These are phyloP conservation scores for Addax nasomaculatus DNA, from an alignment of 2,113 vertebrate genomes.

Conservation along the genomic window DNA sequence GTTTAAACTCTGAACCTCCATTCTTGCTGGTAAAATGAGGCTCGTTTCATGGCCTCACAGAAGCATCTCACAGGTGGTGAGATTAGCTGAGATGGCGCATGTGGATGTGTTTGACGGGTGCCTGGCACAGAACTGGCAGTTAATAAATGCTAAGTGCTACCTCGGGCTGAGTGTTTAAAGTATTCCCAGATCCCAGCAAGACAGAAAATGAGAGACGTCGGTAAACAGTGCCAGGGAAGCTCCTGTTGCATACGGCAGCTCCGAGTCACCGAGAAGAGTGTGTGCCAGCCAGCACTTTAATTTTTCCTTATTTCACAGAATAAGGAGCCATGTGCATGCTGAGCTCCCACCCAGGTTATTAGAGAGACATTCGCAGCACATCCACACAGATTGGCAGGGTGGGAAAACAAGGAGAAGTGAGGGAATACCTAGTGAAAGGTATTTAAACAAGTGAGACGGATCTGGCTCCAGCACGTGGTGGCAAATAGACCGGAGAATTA, in stretches of 20 bases:
- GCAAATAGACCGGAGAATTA: background rate
- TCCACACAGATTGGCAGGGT: conserved; percentile 31
- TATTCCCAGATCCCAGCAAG: conserved; percentile 43
- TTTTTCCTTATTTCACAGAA: background rate
- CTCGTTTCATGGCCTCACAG: background rate
- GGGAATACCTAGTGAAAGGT: conserved; percentile 41
- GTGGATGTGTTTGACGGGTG: rapidly evolving
- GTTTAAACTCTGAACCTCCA: background rate
- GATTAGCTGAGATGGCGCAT: background rate
- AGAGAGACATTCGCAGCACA: conserved; percentile 29
- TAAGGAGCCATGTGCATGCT: background rate
- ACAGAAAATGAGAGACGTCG: background rate
- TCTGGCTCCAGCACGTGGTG: background rate
- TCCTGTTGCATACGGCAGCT: background rate
- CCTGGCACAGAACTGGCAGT: background rate
- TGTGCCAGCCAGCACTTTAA: background rate
- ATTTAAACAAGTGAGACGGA: conserved; percentile 14
- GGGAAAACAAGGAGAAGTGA: background rate
- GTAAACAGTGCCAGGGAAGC: background rate
- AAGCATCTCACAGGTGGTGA: background rate
- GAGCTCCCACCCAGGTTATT: conserved; percentile 12
- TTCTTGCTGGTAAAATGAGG: background rate
- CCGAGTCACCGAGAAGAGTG: background rate
- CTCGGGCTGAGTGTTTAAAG: background rate
- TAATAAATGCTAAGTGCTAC: conserved; percentile 4